phyloP scores from a whole-genome alignment of 1,140 invertebrate species.

The Hydropsyche tenuis region DNA sequence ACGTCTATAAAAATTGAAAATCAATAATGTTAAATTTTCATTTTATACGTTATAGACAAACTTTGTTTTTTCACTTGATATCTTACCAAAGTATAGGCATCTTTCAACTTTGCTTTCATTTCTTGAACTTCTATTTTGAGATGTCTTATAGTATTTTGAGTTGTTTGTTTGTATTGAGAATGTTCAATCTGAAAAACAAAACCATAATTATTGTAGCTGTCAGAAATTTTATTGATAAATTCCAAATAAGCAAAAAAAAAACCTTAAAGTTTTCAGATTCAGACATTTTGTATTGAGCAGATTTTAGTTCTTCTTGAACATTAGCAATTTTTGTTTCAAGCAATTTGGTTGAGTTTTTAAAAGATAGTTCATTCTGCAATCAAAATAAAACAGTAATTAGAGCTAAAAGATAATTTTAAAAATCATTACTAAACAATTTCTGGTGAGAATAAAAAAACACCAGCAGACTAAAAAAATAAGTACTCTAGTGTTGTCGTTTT shows the following conservation, averaged over 20 bases:
- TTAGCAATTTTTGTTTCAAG: slow-evolving; percentile 52
- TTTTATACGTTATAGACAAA: background rate
- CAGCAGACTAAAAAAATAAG: slow-evolving; percentile 8
- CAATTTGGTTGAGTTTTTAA: background rate
- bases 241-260: slow-evolving; percentile 8
- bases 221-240: background rate
- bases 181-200: slow-evolving; percentile 55
- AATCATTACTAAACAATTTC: slow-evolving; percentile 46
- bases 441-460: background rate
- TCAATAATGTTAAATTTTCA: background rate
- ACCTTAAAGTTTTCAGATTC: slow-evolving; percentile 60
- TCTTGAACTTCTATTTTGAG: slow-evolving; percentile 58
- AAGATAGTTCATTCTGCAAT: background rate
- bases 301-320: slow-evolving; percentile 54
- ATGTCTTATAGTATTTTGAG: slow-evolving; percentile 53
- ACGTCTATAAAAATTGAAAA: slow-evolving; percentile 52
- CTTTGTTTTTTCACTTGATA: background rate
- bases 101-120: slow-evolving; percentile 54
- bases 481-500: background rate
- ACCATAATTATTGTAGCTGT: slow-evolving; percentile 1
- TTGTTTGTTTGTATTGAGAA: slow-evolving; percentile 54
- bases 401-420: background rate
- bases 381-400: slow-evolving; percentile 15
- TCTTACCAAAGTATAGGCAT: slow-evolving; percentile 56
- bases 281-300: slow-evolving; percentile 56